These are phyloP conservation scores for Cheilosia pagana DNA, from an alignment of 2,888 invertebrate genomes.

Conservation along the genomic window DNA sequence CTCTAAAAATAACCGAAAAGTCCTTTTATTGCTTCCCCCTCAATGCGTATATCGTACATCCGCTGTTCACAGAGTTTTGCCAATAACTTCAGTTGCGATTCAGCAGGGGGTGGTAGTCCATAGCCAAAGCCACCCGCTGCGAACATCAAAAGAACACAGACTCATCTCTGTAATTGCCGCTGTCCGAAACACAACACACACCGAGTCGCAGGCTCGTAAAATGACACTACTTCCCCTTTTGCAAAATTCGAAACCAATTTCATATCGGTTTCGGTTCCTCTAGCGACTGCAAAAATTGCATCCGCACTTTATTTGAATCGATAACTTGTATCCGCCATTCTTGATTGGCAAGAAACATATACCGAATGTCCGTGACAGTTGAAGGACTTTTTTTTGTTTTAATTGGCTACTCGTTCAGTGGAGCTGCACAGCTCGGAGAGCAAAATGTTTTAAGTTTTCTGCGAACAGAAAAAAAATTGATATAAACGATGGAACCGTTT, in stretches of 20 bases:
- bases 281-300: slow-evolving; percentile 4
- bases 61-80: too few species aligned
- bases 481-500: background rate
- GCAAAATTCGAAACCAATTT: slow-evolving; percentile 31
- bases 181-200: slow-evolving; percentile 15
- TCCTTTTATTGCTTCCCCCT: too few species aligned
- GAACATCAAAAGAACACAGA: background rate
- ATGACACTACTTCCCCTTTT: background rate
- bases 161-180: slow-evolving; percentile 16
- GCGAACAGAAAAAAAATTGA: background rate
- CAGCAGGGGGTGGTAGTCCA: too few species aligned
- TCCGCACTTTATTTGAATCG: slow-evolving; percentile 26
- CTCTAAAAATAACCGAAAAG: too few species aligned
- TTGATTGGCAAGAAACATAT: slow-evolving; percentile 8
- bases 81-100: too few species aligned
- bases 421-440: background rate
- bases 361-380: slow-evolving; percentile 10
- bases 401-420: slow-evolving; percentile 28
- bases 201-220: background rate
- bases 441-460: background rate
- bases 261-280: slow-evolving; percentile 16
- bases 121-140: background rate
- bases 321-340: slow-evolving; percentile 1
- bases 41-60: too few species aligned
- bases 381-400: slow-evolving; percentile 32